Evolutionary conservation across 2,888 invertebrate species (phyloP).

Genomic region (Heliconius hortense): DNA sequence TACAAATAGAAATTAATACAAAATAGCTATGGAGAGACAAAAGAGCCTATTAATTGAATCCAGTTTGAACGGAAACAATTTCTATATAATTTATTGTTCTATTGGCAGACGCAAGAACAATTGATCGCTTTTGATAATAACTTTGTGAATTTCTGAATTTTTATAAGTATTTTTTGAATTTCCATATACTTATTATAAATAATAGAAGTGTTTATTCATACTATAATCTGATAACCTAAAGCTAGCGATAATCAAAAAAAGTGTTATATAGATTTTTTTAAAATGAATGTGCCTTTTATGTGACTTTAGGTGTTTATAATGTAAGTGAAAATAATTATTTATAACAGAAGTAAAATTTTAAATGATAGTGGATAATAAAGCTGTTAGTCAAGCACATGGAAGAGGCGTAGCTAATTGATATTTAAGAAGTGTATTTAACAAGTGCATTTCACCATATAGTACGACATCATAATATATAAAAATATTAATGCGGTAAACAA

Average conservation of each 20-base stretch:
- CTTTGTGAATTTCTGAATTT: slow-evolving; percentile 18
- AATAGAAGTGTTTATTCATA: slow-evolving; percentile 11
- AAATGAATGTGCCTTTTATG: background rate
- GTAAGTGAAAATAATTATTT: background rate
- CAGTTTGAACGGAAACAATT: slow-evolving; percentile 17
- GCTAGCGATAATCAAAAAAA: slow-evolving; percentile 17
- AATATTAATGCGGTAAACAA: slow-evolving; percentile 43
- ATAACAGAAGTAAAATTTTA: background rate
- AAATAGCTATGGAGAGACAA: background rate
- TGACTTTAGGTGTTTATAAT: background rate
- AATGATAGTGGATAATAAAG: background rate
- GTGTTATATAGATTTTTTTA: slow-evolving; percentile 6
- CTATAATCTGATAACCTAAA: background rate
- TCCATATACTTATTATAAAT: slow-evolving; percentile 16
- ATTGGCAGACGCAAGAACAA: slow-evolving; percentile 21
- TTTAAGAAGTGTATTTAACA: background rate
- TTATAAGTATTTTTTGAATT: slow-evolving; percentile 19
- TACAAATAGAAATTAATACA: background rate
- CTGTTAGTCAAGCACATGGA: slow-evolving; percentile 16
- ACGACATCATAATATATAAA: background rate
- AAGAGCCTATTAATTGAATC: background rate
- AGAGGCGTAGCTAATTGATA: slow-evolving; percentile 10
- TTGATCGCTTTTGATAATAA: slow-evolving; percentile 16
- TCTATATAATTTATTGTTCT: slow-evolving; percentile 24
- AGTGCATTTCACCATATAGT: background rate